These are phyloP conservation scores for Anagyrus pseudococci DNA, from an alignment of 2,888 invertebrate genomes.

Conservation along the genomic window DNA sequence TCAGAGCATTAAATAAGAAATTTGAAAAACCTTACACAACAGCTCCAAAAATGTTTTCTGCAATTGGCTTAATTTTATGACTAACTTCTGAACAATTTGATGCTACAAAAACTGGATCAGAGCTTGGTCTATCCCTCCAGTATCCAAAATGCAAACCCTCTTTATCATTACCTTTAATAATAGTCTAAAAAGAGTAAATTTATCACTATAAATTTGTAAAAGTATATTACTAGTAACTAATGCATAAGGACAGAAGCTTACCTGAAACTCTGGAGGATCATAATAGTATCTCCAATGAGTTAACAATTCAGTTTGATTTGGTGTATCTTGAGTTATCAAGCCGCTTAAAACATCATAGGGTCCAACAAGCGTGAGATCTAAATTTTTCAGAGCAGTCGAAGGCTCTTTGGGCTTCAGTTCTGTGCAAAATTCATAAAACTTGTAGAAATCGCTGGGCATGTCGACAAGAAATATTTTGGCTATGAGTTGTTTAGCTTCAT, in stretches of 20 bases:
- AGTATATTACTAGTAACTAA: no score
- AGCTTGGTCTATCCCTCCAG: constrained; percentile 82
- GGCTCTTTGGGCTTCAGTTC: constrained; percentile 66
- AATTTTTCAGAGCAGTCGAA: constrained; percentile 69
- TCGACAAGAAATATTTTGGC: constrained; percentile 71
- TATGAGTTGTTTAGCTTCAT: constrained; percentile 21
- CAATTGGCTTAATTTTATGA: constrained; percentile 75
- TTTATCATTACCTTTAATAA: constrained; percentile 73
- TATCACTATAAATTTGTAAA: constrained; percentile 8
- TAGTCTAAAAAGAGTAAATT: constrained; percentile 65
- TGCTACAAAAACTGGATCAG: constrained; percentile 78
- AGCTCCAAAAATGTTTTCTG: constrained; percentile 82
- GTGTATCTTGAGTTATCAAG: constrained; percentile 64
- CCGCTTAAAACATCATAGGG: constrained; percentile 84
- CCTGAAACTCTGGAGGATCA: constrained; percentile 94
- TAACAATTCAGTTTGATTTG: constrained; percentile 71
- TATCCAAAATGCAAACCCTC: constrained; percentile 88
- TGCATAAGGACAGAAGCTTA: constrained; percentile 52
- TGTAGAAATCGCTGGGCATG: constrained; percentile 90
- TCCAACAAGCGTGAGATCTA: constrained; percentile 80
- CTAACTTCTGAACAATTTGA: constrained; percentile 75
- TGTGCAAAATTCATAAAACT: constrained; percentile 81
- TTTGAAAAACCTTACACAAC: constrained; percentile 72
- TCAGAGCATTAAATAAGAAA: background rate
- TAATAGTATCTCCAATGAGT: constrained; percentile 90